A percentile compares a stretch with the other conserved stretches of the same genome.
phyloP scores from a whole-genome alignment of 2,888 invertebrate species.

The Scaeva pyrastri region DNA sequence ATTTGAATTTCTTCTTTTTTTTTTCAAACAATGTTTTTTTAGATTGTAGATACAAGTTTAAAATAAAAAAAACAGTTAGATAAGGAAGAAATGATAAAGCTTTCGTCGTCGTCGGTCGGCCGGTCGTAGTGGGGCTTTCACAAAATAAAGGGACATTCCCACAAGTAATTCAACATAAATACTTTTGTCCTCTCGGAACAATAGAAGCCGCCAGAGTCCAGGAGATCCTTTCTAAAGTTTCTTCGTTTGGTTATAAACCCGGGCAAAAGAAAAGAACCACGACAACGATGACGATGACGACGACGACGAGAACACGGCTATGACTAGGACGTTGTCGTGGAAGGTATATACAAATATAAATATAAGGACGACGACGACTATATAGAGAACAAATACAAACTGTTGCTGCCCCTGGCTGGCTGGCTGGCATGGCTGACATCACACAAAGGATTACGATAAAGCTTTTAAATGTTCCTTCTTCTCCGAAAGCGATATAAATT shows the following conservation, averaged over 20 bases:
- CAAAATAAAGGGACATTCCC: slow-evolving; percentile 61
- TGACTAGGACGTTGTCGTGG: slow-evolving; percentile 18
- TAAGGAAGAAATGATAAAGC: slow-evolving; percentile 31
- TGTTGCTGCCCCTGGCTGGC: slow-evolving; percentile 53
- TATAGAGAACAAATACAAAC: slow-evolving; percentile 53
- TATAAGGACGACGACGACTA: slow-evolving; percentile 13
- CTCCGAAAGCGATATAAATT: slow-evolving; percentile 56
- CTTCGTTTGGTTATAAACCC: slow-evolving; percentile 36
- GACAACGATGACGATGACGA: too few species aligned
- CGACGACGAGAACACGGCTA: too few species aligned
- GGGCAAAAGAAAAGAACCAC: slow-evolving; percentile 3
- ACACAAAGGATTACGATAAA: slow-evolving; percentile 69
- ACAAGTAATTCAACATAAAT: slow-evolving; percentile 72
- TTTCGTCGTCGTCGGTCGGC: slow-evolving; percentile 31
- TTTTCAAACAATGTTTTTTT: neutral
- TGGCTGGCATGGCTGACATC: slow-evolving; percentile 33
- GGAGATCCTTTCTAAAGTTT: slow-evolving; percentile 47
- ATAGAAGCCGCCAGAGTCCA: slow-evolving; percentile 47
- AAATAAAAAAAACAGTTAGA: slow-evolving; percentile 1
- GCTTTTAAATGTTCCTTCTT: slow-evolving; percentile 65
- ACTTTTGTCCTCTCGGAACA: slow-evolving; percentile 69
- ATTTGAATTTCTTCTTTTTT: slow-evolving; percentile 6
- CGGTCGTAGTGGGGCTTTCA: neutral
- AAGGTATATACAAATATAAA: neutral
- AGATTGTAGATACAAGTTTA: neutral